Evolutionary conservation across 2,797 vertebrate species (phyloP).

Genomic region (Rhinophrynus dorsalis): DNA sequence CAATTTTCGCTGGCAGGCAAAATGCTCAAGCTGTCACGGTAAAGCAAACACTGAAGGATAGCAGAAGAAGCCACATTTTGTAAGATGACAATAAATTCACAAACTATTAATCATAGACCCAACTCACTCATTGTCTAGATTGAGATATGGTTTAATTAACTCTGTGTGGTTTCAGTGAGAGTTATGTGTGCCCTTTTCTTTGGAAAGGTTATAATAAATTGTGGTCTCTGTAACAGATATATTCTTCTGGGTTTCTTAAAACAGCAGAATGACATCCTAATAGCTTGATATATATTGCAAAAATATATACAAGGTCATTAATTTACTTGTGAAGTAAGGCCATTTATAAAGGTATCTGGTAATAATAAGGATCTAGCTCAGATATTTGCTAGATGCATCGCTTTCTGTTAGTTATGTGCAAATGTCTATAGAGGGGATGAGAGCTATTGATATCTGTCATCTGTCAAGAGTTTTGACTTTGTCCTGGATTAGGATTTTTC

Average conservation of each 20-base stretch:
- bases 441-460: no score
- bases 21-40: background rate
- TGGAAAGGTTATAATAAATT: slow-evolving; percentile 38
- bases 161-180: background rate
- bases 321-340: background rate
- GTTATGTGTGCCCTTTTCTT: slow-evolving; percentile 24
- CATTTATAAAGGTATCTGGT: background rate
- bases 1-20: background rate
- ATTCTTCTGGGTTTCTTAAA: background rate
- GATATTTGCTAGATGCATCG: background rate
- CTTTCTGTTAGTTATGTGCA: no score
- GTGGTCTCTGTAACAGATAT: background rate
- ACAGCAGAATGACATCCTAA: background rate
- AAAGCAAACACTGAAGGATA: slow-evolving; percentile 12
- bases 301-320: background rate
- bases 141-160: slow-evolving; percentile 42
- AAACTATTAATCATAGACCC: slow-evolving; percentile 24
- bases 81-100: slow-evolving; percentile 13
- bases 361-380: background rate
- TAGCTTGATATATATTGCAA: background rate
- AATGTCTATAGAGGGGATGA: no score
- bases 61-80: slow-evolving; percentile 3
- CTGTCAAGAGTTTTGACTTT: no score
- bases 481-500: no score
- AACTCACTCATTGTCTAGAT: slow-evolving; percentile 21